Base-by-base conservation (phyloP, 2,888 invertebrate genomes). In the Drosophila fungiperda region DNA sequence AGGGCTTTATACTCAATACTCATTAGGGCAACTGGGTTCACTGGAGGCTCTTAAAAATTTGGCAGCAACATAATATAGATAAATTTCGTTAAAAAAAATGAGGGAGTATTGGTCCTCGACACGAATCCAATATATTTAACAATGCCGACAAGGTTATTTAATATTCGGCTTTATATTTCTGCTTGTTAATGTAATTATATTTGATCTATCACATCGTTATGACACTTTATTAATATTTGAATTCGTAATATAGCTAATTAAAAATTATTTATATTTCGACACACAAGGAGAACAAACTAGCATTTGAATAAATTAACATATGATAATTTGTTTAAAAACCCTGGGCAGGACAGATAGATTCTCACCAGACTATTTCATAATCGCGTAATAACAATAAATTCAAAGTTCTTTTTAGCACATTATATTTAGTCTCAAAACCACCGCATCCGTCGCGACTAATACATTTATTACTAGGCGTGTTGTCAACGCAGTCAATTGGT, bases 401-500 rank as follows among this genome's bases (percentile, higher is more conserved):
- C 20, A 42, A 42, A 42, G 20, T 20, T 42, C 6, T 12, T 11
- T 26, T 23, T 26, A 26, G 17, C 26, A 26, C 11, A 17, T 20
- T 7, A 7, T 20, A 26, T 48, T 26, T 48, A 15, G 15, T 1
- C 12, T 8, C 32, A 7, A 35, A 17, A 15, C 7, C 1, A 40
- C 9, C 38, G 20, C 32, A 23, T 42, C 52, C 49, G 50, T n/a
- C n/a, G 8, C 9, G 23, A 17, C 7, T 12, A 7, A 35, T 26
- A 60, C 60, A 52, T 40, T 33, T 48, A 50, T 17, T 15, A 40
- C 35, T 57, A 63, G 77, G 45, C 64, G 71, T 71, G 68, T 59
- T 60, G 54, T 66, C 64, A 61, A 35, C 35, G 68, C 45, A 54
- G 63, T 9, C 73, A 68, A 86, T 73, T 83, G 73, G 74, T 40